Base-by-base conservation (phyloP, 92 coral and sea anemone species). In the Zoanthus solanderi region DNA sequence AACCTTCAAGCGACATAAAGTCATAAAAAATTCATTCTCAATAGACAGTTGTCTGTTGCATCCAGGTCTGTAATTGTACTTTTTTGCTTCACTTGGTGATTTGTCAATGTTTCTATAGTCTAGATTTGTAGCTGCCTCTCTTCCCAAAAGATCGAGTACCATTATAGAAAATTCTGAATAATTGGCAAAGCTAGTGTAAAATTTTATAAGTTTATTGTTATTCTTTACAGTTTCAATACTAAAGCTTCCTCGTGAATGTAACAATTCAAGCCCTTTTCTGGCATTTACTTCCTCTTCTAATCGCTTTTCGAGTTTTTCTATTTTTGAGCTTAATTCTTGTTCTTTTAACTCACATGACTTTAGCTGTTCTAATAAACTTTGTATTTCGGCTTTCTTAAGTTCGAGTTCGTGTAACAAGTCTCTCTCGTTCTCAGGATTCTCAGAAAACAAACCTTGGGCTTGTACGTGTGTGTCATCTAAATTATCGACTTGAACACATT, bases 181-280 rank as follows among this genome's bases (percentile, higher is more conserved):
- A 31, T 17, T 87, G 15, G 46, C 77, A 87, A 87, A 87, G 44
- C 90, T 77, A 47, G 90, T 87, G 45, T 87, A 87, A 48, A 78
- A 78, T 34, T 53, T 31, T 30, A 67, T 12, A 69, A 87, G 90
- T 87, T 87, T 87, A 78, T 87, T 44, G 34, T 78, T 87, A 28
- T 67, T 29, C 50, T 87, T 78, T 29, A 87, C 72, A 48, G 71
- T 83, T 50, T 83, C 87, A 37, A 83, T 83, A n/a, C 76, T 65
- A 71, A 83, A 83, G 17, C 16, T 73, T n/a, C 78, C 78, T 9
- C 47, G 7, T 15, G 79, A 75, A 11, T 75, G 61, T 9, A 72
- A 53, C 29, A 72, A 12, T 72, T 72, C 77, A 2, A 72, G 11
- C 50, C 42, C 77, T 72, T 72, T 72, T n/a, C 77, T 72, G 12